phyloP scores from a whole-genome alignment of 2,113 vertebrate species.

The Rhabdornis inornatus region DNA sequence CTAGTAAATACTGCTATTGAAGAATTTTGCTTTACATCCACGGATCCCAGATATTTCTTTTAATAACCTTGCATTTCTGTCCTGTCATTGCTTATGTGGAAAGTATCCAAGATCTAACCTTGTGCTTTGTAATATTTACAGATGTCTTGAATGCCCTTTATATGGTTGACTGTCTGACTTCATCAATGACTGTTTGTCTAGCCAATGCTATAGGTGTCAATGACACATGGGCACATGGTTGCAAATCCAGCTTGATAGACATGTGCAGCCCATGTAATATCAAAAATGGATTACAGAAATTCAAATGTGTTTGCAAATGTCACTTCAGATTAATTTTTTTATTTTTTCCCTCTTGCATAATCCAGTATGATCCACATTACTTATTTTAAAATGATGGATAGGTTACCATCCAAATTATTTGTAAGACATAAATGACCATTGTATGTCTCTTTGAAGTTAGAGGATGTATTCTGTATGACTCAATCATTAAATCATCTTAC shows the following conservation, averaged over 20 bases:
- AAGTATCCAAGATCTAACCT: not conserved
- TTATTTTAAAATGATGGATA: slow-evolving; percentile 53
- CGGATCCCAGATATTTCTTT: not conserved
- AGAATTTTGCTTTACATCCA: not conserved
- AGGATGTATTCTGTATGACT: slow-evolving; percentile 45
- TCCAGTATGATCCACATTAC: slow-evolving; percentile 48
- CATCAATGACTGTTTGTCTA: not conserved
- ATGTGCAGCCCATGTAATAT: not conserved
- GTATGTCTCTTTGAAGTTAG: slow-evolving; percentile 50
- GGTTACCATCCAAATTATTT: slow-evolving; percentile 59
- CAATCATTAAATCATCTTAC: slow-evolving; percentile 63
- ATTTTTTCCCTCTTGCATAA: not conserved
- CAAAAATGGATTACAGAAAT: slow-evolving; percentile 45
- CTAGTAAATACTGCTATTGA: not conserved
- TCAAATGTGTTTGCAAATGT: slow-evolving; percentile 49
- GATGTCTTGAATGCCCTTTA: not conserved
- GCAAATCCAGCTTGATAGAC: not conserved
- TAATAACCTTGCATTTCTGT: not conserved
- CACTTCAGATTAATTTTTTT: slow-evolving; percentile 38
- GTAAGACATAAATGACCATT: slow-evolving; percentile 48
- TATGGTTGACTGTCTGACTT: not conserved
- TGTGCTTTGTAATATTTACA: not conserved
- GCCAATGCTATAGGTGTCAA: not conserved
- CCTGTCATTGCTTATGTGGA: not conserved
- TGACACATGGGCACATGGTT: not conserved